phyloP scores from a whole-genome alignment of 2,888 invertebrate species.

The Dastarcus helophoroides region DNA sequence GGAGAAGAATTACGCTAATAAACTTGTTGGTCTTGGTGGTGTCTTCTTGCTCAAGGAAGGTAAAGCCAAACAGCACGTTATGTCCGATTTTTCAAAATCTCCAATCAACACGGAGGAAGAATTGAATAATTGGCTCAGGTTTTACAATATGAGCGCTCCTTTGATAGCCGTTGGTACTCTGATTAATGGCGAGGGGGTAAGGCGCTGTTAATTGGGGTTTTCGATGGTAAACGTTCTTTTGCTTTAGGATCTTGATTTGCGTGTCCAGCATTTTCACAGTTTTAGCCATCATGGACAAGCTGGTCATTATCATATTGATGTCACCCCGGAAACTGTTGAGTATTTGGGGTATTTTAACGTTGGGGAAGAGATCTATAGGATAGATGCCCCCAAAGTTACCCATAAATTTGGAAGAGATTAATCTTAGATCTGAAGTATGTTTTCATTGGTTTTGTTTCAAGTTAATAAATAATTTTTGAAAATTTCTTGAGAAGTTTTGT shows the following conservation, averaged over 20 bases:
- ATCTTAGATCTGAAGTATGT: no score
- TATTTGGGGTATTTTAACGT: constrained; percentile 85
- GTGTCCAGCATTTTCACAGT: constrained; percentile 94
- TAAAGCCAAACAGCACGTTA: constrained; percentile 82
- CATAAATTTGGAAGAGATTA: constrained; percentile 69
- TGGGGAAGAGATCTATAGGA: constrained; percentile 58
- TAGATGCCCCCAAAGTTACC: constrained; percentile 59
- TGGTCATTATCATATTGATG: constrained; percentile 96
- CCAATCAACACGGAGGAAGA: constrained; percentile 62
- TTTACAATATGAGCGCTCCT: constrained; percentile 83
- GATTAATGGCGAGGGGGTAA: constrained; percentile 72
- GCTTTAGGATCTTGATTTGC: constrained; percentile 71
- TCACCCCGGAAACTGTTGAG: constrained; percentile 73
- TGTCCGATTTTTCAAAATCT: constrained; percentile 80
- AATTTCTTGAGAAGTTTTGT: no score
- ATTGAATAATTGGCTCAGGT: constrained; percentile 81
- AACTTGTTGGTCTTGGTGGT: constrained; percentile 78
- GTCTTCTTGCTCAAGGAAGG: constrained; percentile 75
- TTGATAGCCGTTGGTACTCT: constrained; percentile 80
- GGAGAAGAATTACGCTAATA: constrained; percentile 51
- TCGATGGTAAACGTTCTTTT: constrained; percentile 3
- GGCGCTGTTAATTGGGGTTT: constrained; percentile 16
- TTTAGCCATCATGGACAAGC: constrained; percentile 73
- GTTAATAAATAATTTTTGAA: no score
- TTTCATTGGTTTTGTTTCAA: no score